A percentile compares a stretch with the other conserved stretches of the same genome.
Evolutionary conservation across 2,113 vertebrate species (phyloP).

Genomic region (Carassius auratus): DNA sequence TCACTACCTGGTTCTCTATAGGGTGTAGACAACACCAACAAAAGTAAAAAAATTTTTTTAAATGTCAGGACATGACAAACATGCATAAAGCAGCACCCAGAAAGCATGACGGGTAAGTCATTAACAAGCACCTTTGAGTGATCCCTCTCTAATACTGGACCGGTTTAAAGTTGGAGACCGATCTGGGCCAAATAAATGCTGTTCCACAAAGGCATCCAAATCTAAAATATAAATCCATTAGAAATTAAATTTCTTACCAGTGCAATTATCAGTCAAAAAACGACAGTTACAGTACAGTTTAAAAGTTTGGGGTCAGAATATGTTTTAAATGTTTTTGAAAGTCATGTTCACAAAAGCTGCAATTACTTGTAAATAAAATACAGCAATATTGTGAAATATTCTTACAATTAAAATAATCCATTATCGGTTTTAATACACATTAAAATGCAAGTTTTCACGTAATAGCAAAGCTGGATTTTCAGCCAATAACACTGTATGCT

Average conservation of each 20-base stretch:
- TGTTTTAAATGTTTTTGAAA: background rate
- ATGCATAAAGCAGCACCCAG: background rate
- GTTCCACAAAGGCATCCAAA: slow-evolving; percentile 75
- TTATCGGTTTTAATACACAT: background rate
- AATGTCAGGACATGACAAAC: background rate
- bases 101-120: background rate
- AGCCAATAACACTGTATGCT: background rate
- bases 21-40: background rate
- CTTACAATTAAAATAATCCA: no score
- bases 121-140: slow-evolving; percentile 61
- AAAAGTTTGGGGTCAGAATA: background rate
- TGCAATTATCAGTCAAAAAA: background rate
- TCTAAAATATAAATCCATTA: slow-evolving; percentile 58
- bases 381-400: background rate
- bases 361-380: background rate
- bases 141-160: slow-evolving; percentile 64
- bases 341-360: background rate
- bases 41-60: background rate
- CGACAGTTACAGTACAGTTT: background rate
- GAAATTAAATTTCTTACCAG: background rate
- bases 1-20: slow-evolving; percentile 62
- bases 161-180: slow-evolving; percentile 64
- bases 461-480: background rate
- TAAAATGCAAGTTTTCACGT: background rate
- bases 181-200: slow-evolving; percentile 70